Evolutionary conservation across 2,888 invertebrate genomes (phyloP).

Genomic region (Athripsodes cinereus): DNA sequence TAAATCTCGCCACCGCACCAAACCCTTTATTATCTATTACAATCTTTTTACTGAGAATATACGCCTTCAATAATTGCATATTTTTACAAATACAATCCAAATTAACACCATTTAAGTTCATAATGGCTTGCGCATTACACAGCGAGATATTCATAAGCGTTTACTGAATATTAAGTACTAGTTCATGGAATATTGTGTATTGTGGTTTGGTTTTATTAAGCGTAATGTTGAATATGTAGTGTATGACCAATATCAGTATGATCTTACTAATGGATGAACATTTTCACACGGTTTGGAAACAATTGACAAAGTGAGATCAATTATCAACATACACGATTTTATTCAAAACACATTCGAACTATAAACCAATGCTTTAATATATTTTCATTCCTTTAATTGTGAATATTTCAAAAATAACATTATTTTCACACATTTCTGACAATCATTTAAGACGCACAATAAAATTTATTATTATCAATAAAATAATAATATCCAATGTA

Average conservation of each 20-base stretch:
- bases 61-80: slow-evolving; percentile 1
- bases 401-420: too few species aligned
- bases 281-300: slow-evolving; percentile 3
- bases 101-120: background rate
- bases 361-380: too few species aligned
- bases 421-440: too few species aligned
- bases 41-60: slow-evolving; percentile 1
- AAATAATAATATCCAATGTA: too few species aligned
- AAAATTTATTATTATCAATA: too few species aligned
- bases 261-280: background rate
- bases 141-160: background rate
- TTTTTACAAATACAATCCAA: background rate
- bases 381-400: too few species aligned
- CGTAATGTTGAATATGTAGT: background rate
- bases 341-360: background rate
- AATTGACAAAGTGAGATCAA: slow-evolving; percentile 5
- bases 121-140: background rate
- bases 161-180: background rate
- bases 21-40: slow-evolving; percentile 1
- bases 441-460: too few species aligned
- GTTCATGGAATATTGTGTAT: background rate
- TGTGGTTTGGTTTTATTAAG: background rate
- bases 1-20: background rate
- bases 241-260: slow-evolving; percentile 3
- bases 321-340: background rate